A percentile compares a stretch with the other conserved stretches of the same genome.
phyloP scores from a whole-genome alignment of 2,113 vertebrate genomes.

The Mormoops blainvillei region DNA sequence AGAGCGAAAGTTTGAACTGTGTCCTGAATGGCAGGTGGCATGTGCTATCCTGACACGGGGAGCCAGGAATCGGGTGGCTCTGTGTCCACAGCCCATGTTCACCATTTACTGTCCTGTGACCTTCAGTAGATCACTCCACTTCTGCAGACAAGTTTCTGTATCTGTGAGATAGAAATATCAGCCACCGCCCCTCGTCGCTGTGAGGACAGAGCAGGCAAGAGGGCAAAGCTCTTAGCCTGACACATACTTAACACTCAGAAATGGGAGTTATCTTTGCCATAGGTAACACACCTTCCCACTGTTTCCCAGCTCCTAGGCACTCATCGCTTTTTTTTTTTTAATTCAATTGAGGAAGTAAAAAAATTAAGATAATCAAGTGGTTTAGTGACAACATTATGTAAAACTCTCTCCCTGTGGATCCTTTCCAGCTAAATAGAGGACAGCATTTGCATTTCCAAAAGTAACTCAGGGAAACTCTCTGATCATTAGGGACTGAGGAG shows the following conservation, averaged over 20 bases:
- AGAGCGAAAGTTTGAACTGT: neutral
- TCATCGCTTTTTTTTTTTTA: neutral
- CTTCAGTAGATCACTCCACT: neutral
- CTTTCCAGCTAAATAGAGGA: slow-evolving; percentile 20
- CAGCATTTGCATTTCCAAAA: slow-evolving; percentile 15
- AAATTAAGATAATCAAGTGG: slow-evolving; percentile 53
- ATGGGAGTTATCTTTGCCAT: rapidly evolving
- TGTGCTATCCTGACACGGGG: neutral
- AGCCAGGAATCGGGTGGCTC: neutral
- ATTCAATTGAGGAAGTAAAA: slow-evolving; percentile 1
- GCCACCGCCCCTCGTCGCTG: neutral
- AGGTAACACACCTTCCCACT: neutral
- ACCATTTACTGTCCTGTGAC: neutral
- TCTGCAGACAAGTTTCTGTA: neutral
- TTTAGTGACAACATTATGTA: slow-evolving; percentile 40
- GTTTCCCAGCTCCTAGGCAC: neutral
- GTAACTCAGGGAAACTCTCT: slow-evolving; percentile 21
- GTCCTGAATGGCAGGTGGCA: neutral
- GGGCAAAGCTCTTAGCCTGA: neutral
- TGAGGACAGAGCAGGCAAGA: neutral
- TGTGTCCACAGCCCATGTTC: neutral
- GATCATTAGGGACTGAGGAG: neutral
- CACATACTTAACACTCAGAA: rapidly evolving
- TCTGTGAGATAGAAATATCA: neutral
- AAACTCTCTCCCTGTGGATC: slow-evolving; percentile 34